Base-by-base conservation (phyloP, 64 coral and sea anemone genomes). In the Astreopora myriophthalma region DNA sequence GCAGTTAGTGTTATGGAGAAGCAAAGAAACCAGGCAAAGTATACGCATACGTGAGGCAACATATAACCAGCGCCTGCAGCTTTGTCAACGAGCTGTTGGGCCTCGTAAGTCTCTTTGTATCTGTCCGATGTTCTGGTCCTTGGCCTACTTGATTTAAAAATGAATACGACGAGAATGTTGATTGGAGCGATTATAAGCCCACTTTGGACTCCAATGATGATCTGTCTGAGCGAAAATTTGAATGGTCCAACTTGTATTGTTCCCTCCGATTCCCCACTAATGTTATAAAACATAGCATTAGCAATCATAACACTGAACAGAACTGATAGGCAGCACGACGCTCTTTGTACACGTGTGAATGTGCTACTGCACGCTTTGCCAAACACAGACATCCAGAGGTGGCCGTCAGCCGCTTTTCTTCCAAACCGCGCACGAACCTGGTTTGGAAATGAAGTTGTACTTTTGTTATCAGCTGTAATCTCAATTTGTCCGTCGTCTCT, bases 201-300 rank as follows among this genome's bases (percentile, higher is more conserved):
- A 17, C 90, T 92, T 46, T 92, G 90, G 20, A 92, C 57, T 39
- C 79, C 90, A 24, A 92, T 28, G 3, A 85, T 44, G 34, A 92
- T 75, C 35, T 92, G 90, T 22, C 66, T 92, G 51, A 69, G 75
- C 16, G 78, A 73, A 52, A 92, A 62, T 61, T 92, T 92, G 38
- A 92, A 83, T 3, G 90, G 90, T 22, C 90, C 90, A 14, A 92
- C 31, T 35, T 64, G 66, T 26, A 92, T 85, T 1, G 79, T 52
- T 65, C 10, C 9, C 12, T 85, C 71, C 13, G 90, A 71, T 67
- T 84, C 64, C 1, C 78, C 76, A 27, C 90, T 80, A 37, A 85
- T 74, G 31, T 92, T 80, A 83, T 92, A 92, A 17, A 92, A 92
- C 90, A 92, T 92, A 2, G 90, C 90, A 92, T 92, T 92, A 2